Base-by-base conservation (phyloP, 64 coral and sea anemone genomes). In the Pachyseris speciosa region DNA sequence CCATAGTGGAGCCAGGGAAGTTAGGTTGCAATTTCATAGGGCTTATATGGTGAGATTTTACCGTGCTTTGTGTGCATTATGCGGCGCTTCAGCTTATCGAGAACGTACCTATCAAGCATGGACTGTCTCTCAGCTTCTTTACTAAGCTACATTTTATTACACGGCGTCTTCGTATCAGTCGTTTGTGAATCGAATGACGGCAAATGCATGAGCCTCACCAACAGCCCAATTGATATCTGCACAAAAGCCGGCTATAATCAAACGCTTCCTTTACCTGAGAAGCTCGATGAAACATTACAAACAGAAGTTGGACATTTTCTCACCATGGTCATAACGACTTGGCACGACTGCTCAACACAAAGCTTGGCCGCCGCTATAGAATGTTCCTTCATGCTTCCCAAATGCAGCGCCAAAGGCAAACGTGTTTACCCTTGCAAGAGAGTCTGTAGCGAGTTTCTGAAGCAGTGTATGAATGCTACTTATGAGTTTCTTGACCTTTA, bases 391-490 rank as follows among this genome's bases (percentile, higher is more conserved):
- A 24, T 5, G 22, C 11, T 81, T 24, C 77, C 77, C 8, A 81
- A 80, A 51, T 80, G 77, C 4, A 52, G 49, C 13, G 19, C 51
- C 22, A 5, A 80, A 3, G 77, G 77, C 60, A 60, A 26, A 10
- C 51, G 77, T 7, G 53, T 81, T 32, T 41, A 10, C 13, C 77
- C 77, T 39, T 81, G 77, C 33, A 61, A 34, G 22, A 53, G 77
- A 61, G 77, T 81, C 8, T 81, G 77, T 5, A 53, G 77, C 11
- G 77, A 81, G 31, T 58, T 81, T 11, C 32, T 81, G 31, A 81
- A 81, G 52, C 51, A 40, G 34, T 81, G 77, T 19, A 9, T 20
- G 53, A 61, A 60, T 22, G 4, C 55, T 20, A 7, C 2, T 6
- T 2, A 37, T 61, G 34, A 11, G 5, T 40, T 5, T 39, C 2